These are phyloP conservation scores for Lycodopsis pacificus DNA, from an alignment of 2,797 vertebrate genomes.

Conservation along the genomic window DNA sequence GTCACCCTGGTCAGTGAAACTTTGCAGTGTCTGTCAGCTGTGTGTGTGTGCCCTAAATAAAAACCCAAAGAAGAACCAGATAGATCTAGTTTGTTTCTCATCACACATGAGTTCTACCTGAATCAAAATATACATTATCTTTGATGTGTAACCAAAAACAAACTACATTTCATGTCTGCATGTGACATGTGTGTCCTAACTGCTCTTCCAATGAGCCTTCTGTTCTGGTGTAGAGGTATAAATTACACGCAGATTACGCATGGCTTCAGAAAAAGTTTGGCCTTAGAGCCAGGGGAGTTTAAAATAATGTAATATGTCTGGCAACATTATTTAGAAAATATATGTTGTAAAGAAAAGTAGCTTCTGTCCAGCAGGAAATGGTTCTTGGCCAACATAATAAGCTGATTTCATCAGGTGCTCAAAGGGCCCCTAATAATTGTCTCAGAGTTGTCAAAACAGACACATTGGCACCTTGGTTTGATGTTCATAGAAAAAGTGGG, in stretches of 20 bases:
- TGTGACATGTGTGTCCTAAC: background rate
- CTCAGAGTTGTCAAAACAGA: background rate
- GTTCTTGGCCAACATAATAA: background rate
- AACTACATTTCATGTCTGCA: background rate
- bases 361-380: background rate
- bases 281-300: background rate
- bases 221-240: constrained; percentile 14
- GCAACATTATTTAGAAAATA: background rate
- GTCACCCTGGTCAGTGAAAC: background rate
- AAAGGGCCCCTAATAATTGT: constrained; percentile 1
- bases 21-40: constrained; percentile 4
- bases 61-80: background rate
- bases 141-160: background rate
- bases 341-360: background rate
- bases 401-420: background rate
- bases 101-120: background rate
- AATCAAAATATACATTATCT: background rate
- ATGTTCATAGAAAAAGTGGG: background rate
- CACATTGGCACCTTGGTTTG: background rate
- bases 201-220: background rate
- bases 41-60: background rate
- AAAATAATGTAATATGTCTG: constrained; percentile 14
- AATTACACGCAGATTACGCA: constrained; percentile 14
- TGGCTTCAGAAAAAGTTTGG: background rate
- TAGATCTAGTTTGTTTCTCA: background rate